phyloP scores from a whole-genome alignment of 2,888 invertebrate genomes.

The Clunio marinus region DNA sequence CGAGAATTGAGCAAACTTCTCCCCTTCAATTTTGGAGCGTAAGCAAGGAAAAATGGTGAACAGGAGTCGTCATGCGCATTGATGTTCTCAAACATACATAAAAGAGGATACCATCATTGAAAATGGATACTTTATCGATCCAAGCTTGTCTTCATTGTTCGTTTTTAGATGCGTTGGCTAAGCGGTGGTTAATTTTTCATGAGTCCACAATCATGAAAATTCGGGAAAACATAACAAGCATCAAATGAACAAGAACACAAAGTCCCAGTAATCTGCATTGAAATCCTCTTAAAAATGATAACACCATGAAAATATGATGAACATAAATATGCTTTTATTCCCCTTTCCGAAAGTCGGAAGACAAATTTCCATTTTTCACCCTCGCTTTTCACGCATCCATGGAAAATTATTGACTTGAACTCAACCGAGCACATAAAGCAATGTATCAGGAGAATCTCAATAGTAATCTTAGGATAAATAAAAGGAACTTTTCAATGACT shows the following conservation, averaged over 20 bases:
- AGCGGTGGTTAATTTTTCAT: neutral
- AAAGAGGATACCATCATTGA: conserved; percentile 16
- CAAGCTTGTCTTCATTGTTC: neutral
- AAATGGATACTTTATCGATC: conserved; percentile 31
- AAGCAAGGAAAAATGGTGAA: conserved; percentile 24
- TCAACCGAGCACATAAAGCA: neutral
- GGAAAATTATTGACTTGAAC: conserved; percentile 31
- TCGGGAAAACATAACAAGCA: neutral
- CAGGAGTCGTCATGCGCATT: conserved; percentile 13
- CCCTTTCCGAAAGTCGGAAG: neutral
- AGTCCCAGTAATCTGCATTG: neutral
- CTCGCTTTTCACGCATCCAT: conserved; percentile 31
- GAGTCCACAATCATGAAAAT: no score
- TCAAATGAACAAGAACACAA: neutral
- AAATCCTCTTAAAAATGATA: neutral
- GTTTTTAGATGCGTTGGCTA: no score
- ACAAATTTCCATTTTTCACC: conserved; percentile 1
- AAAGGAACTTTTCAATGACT: neutral
- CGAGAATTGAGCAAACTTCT: conserved; percentile 1
- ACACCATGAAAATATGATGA: neutral
- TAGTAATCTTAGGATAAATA: conserved; percentile 30
- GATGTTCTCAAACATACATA: neutral
- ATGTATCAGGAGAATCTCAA: conserved; percentile 17
- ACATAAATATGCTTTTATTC: neutral
- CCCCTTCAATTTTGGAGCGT: conserved; percentile 9